Percentiles rank a stretch among this genome's conserved stretches.
Evolutionary conservation across 2,113 vertebrate species (phyloP).

Genomic region (Nycticebus coucang): DNA sequence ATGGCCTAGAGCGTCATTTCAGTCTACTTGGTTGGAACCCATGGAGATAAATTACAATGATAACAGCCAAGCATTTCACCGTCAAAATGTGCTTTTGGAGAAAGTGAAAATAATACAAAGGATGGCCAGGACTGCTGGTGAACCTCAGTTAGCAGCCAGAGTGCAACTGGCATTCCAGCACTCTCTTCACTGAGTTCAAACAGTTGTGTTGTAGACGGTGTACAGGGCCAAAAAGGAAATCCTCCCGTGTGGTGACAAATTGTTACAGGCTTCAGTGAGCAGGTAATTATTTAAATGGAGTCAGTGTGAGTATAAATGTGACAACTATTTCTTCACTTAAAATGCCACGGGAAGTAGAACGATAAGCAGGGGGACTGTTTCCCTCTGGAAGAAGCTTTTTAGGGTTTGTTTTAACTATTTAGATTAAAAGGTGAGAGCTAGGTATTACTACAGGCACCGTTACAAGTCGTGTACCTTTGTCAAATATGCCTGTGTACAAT

Average conservation of each 20-base stretch:
- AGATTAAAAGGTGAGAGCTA: conserved; percentile 10
- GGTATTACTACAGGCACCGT: conserved; percentile 2
- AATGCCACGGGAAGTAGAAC: neutral
- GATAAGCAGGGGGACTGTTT: conserved; percentile 11
- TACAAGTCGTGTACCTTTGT: neutral
- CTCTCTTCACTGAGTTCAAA: neutral
- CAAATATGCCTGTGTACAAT: neutral
- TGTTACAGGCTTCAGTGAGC: conserved; percentile 38
- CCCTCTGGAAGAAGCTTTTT: neutral
- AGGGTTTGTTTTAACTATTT: conserved; percentile 4
- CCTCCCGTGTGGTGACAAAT: conserved; percentile 22
- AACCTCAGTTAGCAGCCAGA: neutral
- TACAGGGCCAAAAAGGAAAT: neutral
- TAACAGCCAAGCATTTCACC: neutral
- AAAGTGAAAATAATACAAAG: neutral
- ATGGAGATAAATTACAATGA: neutral
- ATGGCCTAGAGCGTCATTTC: neutral
- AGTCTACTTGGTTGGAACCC: neutral
- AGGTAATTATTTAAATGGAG: conserved; percentile 12
- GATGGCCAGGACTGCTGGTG: neutral
- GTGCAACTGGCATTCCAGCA: neutral
- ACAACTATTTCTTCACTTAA: neutral
- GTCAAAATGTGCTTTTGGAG: neutral
- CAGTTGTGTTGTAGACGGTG: neutral
- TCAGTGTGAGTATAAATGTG: conserved; percentile 32